Evolutionary conservation across 2,888 invertebrate species (phyloP).

Genomic region (Ecliptopera silaceata): DNA sequence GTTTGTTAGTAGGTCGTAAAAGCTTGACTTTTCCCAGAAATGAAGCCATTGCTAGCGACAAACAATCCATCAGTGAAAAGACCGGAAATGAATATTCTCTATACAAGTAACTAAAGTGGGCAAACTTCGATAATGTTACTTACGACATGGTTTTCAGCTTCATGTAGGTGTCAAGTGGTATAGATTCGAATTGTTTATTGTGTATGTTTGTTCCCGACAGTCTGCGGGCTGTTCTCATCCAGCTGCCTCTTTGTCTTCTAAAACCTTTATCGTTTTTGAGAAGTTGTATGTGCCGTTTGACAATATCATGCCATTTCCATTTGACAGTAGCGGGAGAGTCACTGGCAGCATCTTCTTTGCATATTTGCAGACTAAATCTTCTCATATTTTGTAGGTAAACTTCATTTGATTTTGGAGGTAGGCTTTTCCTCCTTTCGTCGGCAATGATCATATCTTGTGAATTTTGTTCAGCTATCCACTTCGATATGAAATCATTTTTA

Average conservation of each 20-base stretch:
- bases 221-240: slow-evolving; percentile 75
- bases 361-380: slow-evolving; percentile 78
- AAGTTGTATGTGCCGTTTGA: slow-evolving; percentile 76
- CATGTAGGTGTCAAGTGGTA: slow-evolving; percentile 71
- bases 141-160: slow-evolving; percentile 77
- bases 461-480: slow-evolving; percentile 81
- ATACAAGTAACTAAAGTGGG: background rate
- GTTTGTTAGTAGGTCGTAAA: slow-evolving; percentile 18
- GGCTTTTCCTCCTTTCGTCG: slow-evolving; percentile 76
- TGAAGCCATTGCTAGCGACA: slow-evolving; percentile 2
- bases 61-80: slow-evolving; percentile 9
- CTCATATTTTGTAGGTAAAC: slow-evolving; percentile 77
- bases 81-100: slow-evolving; percentile 1
- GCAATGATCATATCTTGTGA: slow-evolving; percentile 70
- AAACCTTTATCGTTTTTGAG: slow-evolving; percentile 77
- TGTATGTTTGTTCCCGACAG: slow-evolving; percentile 66
- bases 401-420: slow-evolving; percentile 80
- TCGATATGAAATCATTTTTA: slow-evolving; percentile 81
- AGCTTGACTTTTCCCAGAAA: slow-evolving; percentile 13
- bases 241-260: slow-evolving; percentile 74
- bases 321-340: slow-evolving; percentile 78
- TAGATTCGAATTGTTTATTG: slow-evolving; percentile 60
- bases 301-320: slow-evolving; percentile 81
- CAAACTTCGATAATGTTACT: slow-evolving; percentile 48
- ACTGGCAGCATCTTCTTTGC: slow-evolving; percentile 79